phyloP scores from a whole-genome alignment of 1,140 invertebrate species.

The Drosophila persimilis region DNA sequence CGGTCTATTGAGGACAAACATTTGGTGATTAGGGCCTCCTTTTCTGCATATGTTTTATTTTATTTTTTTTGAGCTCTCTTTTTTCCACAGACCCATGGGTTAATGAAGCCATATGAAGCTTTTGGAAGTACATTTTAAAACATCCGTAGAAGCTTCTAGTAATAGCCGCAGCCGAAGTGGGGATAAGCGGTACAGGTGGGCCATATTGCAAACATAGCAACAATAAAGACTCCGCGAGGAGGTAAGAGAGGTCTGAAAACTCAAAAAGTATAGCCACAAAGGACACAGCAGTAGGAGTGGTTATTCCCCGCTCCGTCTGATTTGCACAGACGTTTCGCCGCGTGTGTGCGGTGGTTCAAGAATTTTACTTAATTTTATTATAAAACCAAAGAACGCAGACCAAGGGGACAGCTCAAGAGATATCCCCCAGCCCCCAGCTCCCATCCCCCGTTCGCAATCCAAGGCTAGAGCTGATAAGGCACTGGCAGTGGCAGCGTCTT shows the following conservation, averaged over 20 bases:
- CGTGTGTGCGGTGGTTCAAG: constrained; percentile 18
- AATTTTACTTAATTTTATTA: constrained; percentile 76
- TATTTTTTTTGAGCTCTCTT: neutral
- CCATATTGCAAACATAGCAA: constrained; percentile 24
- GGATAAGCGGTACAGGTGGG: neutral
- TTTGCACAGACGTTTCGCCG: neutral
- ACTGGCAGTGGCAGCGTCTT: constrained; percentile 61
- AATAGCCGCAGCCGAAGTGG: too few relatives aligned
- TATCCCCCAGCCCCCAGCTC: neutral
- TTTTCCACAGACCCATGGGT: neutral
- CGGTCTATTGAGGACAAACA: too few relatives aligned
- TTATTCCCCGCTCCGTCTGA: too few relatives aligned
- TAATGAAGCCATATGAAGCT: constrained; percentile 32
- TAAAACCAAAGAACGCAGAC: constrained; percentile 47
- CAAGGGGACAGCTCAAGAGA: neutral
- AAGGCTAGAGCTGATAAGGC: constrained; percentile 59
- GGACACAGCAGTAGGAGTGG: neutral
- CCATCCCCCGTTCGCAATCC: constrained; percentile 25
- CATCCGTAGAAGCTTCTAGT: constrained; percentile 15
- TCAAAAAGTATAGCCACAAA: constrained; percentile 23
- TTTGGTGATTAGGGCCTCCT: too few relatives aligned
- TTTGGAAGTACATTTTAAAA: constrained; percentile 3
- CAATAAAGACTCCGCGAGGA: constrained; percentile 13
- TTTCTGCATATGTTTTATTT: too few relatives aligned
- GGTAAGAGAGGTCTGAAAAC: neutral